Evolutionary conservation across 2,797 vertebrate genomes (phyloP).

Genomic region (Silurus lanzhouensis): DNA sequence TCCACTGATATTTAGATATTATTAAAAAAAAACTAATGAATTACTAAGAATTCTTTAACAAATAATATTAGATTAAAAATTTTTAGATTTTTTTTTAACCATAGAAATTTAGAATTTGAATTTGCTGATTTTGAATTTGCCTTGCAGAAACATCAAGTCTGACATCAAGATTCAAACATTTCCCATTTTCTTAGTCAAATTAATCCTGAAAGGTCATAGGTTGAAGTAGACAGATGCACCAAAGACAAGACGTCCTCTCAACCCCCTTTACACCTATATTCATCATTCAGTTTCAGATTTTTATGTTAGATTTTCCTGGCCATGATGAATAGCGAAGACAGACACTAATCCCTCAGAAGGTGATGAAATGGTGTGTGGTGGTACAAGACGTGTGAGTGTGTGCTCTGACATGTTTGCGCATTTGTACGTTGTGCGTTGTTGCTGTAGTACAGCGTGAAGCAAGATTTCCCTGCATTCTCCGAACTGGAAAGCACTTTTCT

Average conservation of each 20-base stretch:
- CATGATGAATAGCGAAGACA: neutral
- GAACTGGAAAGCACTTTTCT: conserved; percentile 27
- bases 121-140: neutral
- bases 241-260: neutral
- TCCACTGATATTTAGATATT: no score
- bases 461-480: conserved; percentile 28
- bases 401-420: conserved; percentile 35
- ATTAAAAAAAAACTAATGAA: no score
- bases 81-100: no score
- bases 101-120: neutral
- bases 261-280: neutral
- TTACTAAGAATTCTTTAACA: no score
- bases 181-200: conserved; percentile 6
- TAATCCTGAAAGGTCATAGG: neutral
- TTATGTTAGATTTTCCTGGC: neutral
- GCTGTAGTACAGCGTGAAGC: conserved; percentile 3
- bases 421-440: conserved; percentile 57
- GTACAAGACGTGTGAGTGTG: neutral
- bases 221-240: neutral
- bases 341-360: neutral
- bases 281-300: neutral
- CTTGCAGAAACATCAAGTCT: neutral
- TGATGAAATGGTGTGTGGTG: neutral
- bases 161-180: neutral
- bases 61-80: neutral